Evolutionary conservation across 2,797 vertebrate species (phyloP), one percentile per base, ranked within the genome.

Genomic region (Artibeus lituratus): DNA sequence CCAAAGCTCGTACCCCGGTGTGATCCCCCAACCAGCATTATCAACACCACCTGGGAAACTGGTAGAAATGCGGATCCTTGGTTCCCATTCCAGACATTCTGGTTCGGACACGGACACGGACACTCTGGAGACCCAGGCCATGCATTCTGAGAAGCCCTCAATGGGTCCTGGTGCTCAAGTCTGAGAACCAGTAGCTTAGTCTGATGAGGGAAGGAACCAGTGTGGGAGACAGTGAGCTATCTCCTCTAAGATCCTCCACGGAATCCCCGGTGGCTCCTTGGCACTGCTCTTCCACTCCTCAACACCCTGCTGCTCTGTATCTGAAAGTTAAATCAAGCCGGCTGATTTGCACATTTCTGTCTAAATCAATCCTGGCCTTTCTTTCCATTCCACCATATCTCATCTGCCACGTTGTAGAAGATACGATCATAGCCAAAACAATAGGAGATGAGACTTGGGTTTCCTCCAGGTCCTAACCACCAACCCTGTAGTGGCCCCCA

Each of bases 131-230:
- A 42, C 77, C 80, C 29, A 37, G 0, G 51, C 78, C 9, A 5
- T 24, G 16, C 32, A 18, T 82, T 70, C 42, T 59, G 14, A 72
- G 51, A 39, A 26, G 22, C 10, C 37, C 42, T 74, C 29, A 35
- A 15, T 2, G 8, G 7, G 39, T 4, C 10, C 80, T 18, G 29
- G 2, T 0, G 14, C 22, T 16, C 22, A 47, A 7, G 72, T 16
- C 42, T 18, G 49, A 95, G 44, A 82, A 84, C 47, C 62, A 5
- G 59, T 8, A 18, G n/a, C 39, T 44, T 6, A 3, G 3, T 21
- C 39, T 44, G 21, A 47, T 0, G 8, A 82, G 0, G 0, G 10
- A 21, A n/a, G 59, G 9, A 21, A 53, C 37, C 1, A 8, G 3
- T 9, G 8, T 2, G 32, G 22, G 26, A 51, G 37, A 74, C 11